phyloP scores from a whole-genome alignment of 2,113 vertebrate species.

The Taxidea taxus region DNA sequence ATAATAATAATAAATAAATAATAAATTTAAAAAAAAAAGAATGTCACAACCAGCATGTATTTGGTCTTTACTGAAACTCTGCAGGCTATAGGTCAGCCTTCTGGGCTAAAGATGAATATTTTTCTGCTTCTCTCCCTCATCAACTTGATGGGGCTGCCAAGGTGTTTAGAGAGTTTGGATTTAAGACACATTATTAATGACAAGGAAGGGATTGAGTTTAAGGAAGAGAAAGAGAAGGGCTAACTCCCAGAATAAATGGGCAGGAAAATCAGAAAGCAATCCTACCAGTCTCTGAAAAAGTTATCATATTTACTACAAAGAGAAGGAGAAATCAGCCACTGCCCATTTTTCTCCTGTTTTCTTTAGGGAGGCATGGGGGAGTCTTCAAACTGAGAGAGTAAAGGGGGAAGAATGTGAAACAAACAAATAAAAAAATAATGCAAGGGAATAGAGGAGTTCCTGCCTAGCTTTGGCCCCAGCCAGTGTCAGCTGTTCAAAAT shows the following conservation, averaged over 20 bases:
- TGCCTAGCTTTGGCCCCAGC: background rate
- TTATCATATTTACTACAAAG: background rate
- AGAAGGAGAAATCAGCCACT: background rate
- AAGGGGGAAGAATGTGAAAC: background rate
- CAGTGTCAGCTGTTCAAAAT: background rate
- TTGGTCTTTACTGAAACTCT: background rate
- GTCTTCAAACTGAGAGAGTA: background rate
- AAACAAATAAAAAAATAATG: background rate
- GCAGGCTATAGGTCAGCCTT: background rate
- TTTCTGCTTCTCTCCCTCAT: background rate
- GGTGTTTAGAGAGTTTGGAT: background rate
- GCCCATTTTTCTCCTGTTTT: background rate
- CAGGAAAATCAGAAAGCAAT: background rate
- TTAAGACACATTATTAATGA: background rate
- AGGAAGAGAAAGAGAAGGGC: background rate
- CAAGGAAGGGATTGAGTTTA: background rate
- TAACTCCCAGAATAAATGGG: background rate
- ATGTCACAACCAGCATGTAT: background rate
- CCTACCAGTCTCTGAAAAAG: background rate
- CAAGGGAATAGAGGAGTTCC: background rate
- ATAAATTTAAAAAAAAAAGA: no score
- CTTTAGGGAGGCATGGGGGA: fast-evolving
- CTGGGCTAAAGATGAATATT: background rate
- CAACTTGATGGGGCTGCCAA: background rate
- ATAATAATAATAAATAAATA: no score